Percentiles rank a stretch among this genome's conserved stretches.
These are phyloP conservation scores for Orcinus orca DNA, from an alignment of 2,113 vertebrate species.

Conservation along the genomic window DNA sequence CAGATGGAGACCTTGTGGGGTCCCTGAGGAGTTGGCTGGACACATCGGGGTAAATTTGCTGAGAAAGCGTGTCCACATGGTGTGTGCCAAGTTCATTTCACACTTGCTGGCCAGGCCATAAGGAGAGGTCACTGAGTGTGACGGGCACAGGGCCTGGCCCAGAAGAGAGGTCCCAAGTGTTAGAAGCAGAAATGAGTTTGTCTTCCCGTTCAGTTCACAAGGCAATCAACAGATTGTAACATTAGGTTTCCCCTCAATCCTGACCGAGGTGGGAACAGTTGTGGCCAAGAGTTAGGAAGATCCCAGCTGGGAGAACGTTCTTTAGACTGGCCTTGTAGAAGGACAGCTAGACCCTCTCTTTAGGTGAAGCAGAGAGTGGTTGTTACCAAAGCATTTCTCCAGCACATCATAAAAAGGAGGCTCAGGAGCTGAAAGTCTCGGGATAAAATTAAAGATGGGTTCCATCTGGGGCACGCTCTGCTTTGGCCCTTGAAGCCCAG, in stretches of 20 bases:
- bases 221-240: not conserved
- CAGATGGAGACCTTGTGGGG: not conserved
- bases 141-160: not conserved
- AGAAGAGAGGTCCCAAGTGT: not conserved
- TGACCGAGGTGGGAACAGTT: not conserved
- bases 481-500: not conserved
- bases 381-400: not conserved
- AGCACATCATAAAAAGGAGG: not conserved
- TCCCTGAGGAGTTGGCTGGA: not conserved
- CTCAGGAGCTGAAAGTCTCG: not conserved
- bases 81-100: not conserved
- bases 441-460: not conserved
- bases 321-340: not conserved
- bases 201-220: not conserved
- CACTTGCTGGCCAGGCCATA: not conserved
- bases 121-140: not conserved
- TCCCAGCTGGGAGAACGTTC: not conserved
- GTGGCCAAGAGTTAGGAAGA: not conserved
- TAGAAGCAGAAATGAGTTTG: not conserved
- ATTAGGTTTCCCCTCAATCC: not conserved
- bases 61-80: not conserved
- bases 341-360: not conserved
- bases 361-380: not conserved
- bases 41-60: not conserved
- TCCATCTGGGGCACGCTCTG: not conserved